phyloP scores from a whole-genome alignment of 2,797 vertebrate genomes.

The Phataginus tricuspis region DNA sequence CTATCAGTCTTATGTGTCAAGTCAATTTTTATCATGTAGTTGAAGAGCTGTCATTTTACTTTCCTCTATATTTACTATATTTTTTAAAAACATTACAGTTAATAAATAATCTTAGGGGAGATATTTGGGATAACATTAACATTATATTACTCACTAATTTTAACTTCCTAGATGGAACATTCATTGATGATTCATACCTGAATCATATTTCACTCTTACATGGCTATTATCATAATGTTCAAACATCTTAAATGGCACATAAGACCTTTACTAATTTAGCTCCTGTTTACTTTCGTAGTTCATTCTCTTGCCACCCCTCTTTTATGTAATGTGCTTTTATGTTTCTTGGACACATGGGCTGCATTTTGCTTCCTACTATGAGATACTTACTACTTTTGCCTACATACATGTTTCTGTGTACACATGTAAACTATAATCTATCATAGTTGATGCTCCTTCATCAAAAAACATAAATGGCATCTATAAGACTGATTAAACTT shows the following conservation, averaged over 20 bases:
- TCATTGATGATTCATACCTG: neutral
- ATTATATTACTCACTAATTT: neutral
- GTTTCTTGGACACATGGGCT: neutral
- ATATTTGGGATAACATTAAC: neutral
- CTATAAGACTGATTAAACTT: neutral
- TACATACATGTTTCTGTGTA: neutral
- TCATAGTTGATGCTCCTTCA: neutral
- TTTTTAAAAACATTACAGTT: neutral
- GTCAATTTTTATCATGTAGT: neutral
- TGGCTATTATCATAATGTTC: neutral
- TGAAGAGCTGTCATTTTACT: neutral
- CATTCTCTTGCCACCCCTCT: neutral
- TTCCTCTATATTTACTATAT: neutral
- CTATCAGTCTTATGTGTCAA: neutral
- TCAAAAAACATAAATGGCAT: neutral
- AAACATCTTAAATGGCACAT: neutral
- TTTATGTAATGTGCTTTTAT: fast-evolving
- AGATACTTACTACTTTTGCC: neutral
- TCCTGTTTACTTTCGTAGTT: neutral
- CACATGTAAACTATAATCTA: neutral
- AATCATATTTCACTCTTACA: neutral
- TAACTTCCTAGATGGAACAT: neutral
- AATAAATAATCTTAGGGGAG: neutral
- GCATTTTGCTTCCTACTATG: neutral
- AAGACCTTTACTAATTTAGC: neutral